phyloP scores from a whole-genome alignment of 2,113 vertebrate species.

The Pedionomus torquatus region DNA sequence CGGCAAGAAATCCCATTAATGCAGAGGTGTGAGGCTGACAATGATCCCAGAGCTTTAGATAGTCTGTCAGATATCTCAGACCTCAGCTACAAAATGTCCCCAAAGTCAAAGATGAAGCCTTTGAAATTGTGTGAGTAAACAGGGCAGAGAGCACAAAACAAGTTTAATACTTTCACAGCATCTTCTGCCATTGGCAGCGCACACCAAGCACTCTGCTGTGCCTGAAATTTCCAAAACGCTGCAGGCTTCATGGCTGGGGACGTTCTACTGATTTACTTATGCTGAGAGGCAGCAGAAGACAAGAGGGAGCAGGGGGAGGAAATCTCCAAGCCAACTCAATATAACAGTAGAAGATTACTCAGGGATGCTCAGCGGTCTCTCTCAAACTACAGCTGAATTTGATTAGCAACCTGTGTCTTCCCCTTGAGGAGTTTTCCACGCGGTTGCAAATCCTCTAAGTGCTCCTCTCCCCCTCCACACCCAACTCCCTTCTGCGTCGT shows the following conservation, averaged over 20 bases:
- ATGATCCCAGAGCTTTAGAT: neutral
- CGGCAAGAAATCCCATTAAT: neutral
- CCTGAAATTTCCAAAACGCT: neutral
- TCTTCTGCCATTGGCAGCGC: neutral
- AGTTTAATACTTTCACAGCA: neutral
- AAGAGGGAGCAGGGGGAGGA: neutral
- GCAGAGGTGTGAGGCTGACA: neutral
- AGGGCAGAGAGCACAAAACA: neutral
- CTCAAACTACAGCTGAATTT: neutral
- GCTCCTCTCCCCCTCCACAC: neutral
- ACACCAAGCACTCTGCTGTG: neutral
- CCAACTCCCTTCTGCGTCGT: neutral
- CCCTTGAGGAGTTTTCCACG: neutral
- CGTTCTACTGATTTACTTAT: neutral
- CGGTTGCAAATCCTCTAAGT: neutral
- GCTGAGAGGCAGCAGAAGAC: neutral
- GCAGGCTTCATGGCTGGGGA: neutral
- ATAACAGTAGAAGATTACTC: neutral
- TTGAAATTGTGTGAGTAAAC: neutral
- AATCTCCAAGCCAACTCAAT: neutral
- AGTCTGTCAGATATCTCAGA: neutral
- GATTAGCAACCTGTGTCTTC: neutral
- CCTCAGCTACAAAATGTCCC: neutral
- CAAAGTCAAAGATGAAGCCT: neutral
- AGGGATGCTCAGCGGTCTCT: neutral